These are phyloP conservation scores for Philereme transversata DNA, from an alignment of 2,888 invertebrate species.

Conservation along the genomic window DNA sequence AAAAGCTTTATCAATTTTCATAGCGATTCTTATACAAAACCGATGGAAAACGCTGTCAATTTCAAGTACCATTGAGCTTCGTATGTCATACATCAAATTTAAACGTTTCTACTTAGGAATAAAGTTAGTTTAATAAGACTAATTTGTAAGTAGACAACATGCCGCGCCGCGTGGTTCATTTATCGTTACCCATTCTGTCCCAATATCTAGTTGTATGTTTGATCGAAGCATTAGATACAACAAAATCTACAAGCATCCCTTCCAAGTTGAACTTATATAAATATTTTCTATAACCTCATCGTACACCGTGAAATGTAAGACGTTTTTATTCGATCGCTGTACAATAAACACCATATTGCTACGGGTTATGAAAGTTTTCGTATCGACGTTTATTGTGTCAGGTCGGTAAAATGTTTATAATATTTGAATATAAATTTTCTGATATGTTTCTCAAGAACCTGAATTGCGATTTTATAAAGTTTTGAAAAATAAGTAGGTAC, in stretches of 20 bases:
- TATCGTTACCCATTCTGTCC: too few relatives aligned
- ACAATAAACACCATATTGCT: slow-evolving; percentile 51
- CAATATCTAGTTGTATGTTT: too few relatives aligned
- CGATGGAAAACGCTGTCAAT: too few relatives aligned
- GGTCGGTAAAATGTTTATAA: slow-evolving; percentile 43
- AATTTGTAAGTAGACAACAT: too few relatives aligned
- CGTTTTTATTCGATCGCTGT: slow-evolving; percentile 47
- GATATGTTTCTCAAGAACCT: slow-evolving; percentile 4
- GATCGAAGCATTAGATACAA: too few relatives aligned
- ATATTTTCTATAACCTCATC: slow-evolving; percentile 32
- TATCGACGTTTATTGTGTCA: slow-evolving; percentile 55
- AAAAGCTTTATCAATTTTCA: too few relatives aligned
- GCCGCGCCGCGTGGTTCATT: too few relatives aligned
- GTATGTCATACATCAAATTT: too few relatives aligned
- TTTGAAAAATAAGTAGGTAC: not conserved
- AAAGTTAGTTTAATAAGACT: too few relatives aligned
- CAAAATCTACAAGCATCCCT: not conserved
- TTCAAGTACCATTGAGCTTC: too few relatives aligned
- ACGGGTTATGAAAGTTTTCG: slow-evolving; percentile 59
- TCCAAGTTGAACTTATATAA: not conserved
- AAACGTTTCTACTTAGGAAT: too few relatives aligned
- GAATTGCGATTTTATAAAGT: slow-evolving; percentile 11
- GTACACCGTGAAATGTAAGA: slow-evolving; percentile 43
- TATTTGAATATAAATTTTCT: slow-evolving; percentile 35
- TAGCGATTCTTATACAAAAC: too few relatives aligned